phyloP scores from a whole-genome alignment of 2,888 invertebrate species.

The Nephrocerus scutellatus region DNA sequence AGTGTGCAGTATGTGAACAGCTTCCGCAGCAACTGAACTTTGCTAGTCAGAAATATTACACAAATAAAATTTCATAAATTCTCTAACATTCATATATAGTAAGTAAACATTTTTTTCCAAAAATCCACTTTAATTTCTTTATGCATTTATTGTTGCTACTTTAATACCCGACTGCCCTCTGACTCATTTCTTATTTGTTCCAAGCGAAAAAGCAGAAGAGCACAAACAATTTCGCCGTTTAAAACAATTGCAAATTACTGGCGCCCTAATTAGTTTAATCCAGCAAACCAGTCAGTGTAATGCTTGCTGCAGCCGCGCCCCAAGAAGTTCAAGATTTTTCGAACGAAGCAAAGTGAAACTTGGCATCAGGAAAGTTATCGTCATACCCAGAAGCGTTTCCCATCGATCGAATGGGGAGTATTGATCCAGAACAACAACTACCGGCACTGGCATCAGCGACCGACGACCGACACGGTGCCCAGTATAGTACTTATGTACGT shows the following conservation, averaged over 20 bases:
- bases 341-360: constrained; percentile 9
- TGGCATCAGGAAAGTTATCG: no score
- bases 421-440: constrained; percentile 15
- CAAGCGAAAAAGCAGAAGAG: not conserved
- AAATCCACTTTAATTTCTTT: no score
- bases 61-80: no score
- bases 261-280: constrained; percentile 27
- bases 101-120: no score
- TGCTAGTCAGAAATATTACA: no score
- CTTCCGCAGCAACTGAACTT: no score
- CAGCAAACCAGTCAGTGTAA: not conserved
- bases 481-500: constrained; percentile 3
- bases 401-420: constrained; percentile 14
- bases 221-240: not conserved
- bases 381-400: constrained; percentile 27
- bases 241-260: constrained; percentile 27
- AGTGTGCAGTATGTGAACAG: no score
- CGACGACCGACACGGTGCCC: no score
- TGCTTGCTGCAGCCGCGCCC: not conserved
- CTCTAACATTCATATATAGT: no score
- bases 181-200: not conserved
- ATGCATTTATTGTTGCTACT: no score
- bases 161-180: no score
- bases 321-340: not conserved
- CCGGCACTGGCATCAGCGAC: constrained; percentile 20